Evolutionary conservation across 2,888 invertebrate species (phyloP).

Genomic region (Dioctria linearis): DNA sequence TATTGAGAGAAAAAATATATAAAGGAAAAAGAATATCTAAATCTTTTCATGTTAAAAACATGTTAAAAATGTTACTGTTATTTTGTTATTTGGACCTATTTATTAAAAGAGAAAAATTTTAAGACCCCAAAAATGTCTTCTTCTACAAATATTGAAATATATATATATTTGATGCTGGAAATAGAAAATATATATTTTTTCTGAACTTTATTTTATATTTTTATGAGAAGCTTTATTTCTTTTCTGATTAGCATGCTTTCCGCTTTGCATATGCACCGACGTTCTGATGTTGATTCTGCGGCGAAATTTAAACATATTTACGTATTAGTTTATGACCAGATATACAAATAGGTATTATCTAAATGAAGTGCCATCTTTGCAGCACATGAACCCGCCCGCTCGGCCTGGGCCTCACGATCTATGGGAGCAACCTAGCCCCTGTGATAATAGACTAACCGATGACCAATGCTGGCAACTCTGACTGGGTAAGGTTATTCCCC

Average conservation of each 20-base stretch:
- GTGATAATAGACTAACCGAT: too few relatives aligned
- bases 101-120: not conserved
- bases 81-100: slow-evolving; percentile 29
- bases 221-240: not conserved
- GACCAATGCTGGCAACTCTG: too few relatives aligned
- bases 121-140: slow-evolving; percentile 27
- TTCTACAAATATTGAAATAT: slow-evolving; percentile 24
- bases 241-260: not conserved
- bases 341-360: too few relatives aligned
- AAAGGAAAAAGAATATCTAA: not conserved
- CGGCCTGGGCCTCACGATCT: too few relatives aligned
- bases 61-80: slow-evolving; percentile 5
- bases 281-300: not conserved
- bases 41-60: slow-evolving; percentile 11
- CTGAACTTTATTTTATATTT: not conserved
- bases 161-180: not conserved
- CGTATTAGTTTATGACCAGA: too few relatives aligned
- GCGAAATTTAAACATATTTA: too few relatives aligned
- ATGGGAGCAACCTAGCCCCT: too few relatives aligned
- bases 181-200: slow-evolving; percentile 37
- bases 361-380: too few relatives aligned
- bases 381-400: too few relatives aligned
- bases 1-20: slow-evolving; percentile 42
- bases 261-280: not conserved
- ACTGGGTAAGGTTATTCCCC: too few relatives aligned